Evolutionary conservation across 2,888 invertebrate genomes (phyloP), one percentile per base, ranked within the genome.

Genomic region (Drosophila formosana): DNA sequence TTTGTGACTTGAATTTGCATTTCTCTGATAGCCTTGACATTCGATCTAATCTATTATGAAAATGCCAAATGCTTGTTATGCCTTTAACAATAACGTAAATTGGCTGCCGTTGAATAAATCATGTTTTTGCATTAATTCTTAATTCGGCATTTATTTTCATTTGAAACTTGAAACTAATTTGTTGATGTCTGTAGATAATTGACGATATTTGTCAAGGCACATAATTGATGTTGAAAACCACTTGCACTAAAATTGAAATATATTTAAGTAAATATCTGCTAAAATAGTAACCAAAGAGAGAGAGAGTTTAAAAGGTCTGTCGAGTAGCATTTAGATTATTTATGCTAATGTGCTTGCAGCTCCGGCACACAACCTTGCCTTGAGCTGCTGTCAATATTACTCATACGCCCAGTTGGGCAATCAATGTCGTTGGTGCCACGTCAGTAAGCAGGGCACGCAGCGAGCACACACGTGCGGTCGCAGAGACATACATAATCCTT

Each of bases 361-460:
- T 32, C 39, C 52, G 34, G 11, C 39, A 52, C 11, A 32, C 30
- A 72, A 56, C 57, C 18, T 18, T 57, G 55, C 75, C 75, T 66
- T 57, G 50, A 67, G 60, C 74, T 61, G 62, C 49, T 70, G 80
- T 86, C 80, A 81, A 86, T 85, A 85, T 78, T 75, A 88, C 88
- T 86, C 85, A 86, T 83, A 88, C 88, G 86, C 83, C 80, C 88
- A 70, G 83, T 86, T 88, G 86, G 70, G 56, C 86, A 85, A 75
- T 74, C 82, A 86, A 83, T 74, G 82, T 67, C 61, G 77, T 51
- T 55, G 58, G 55, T 53, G 71, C 41, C 55, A 52, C 50, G 47
- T 70, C 66, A 71, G 72, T 67, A 85, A 75, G 62, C 69, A 64
- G 52, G 23, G 72, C 81, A 82, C 85, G 80, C 73, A 69, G 32